phyloP scores from a whole-genome alignment of 2,797 vertebrate genomes.

The Crenichthys baileyi region DNA sequence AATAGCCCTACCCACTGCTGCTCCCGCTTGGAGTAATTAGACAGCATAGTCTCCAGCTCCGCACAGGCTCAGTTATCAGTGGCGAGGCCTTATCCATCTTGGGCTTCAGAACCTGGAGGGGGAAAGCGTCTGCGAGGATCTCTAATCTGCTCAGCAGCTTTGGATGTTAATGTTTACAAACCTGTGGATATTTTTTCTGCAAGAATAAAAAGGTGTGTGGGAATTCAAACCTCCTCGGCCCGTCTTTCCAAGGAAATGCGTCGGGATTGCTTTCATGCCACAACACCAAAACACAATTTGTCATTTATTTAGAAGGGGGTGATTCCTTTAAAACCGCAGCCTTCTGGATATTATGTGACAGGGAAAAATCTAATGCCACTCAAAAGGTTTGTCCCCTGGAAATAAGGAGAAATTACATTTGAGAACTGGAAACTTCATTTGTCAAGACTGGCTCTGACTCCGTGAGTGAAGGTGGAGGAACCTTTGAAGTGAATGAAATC shows the following conservation, averaged over 20 bases:
- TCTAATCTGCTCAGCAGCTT: background rate
- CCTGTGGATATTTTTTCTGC: constrained; percentile 16
- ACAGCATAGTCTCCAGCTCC: constrained; percentile 57
- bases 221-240: constrained; percentile 31
- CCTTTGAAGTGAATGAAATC: constrained; percentile 77
- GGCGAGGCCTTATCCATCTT: constrained; percentile 74
- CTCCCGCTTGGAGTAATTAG: constrained; percentile 74
- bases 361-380: constrained; percentile 93
- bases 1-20: constrained; percentile 65
- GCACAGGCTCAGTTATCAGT: constrained; percentile 55
- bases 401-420: constrained; percentile 77
- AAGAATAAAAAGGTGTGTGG: constrained; percentile 4
- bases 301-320: constrained; percentile 91
- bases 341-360: constrained; percentile 91
- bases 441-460: constrained; percentile 48
- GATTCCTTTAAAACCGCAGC: constrained; percentile 92
- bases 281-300: constrained; percentile 90
- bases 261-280: constrained; percentile 43
- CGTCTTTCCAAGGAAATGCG: constrained; percentile 33
- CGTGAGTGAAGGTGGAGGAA: constrained; percentile 27
- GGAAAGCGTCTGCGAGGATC: constrained; percentile 4
- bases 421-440: constrained; percentile 78
- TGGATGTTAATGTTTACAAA: constrained; percentile 18
- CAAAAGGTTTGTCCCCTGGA: constrained; percentile 74
- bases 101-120: constrained; percentile 40